Evolutionary conservation across 2,888 invertebrate species (phyloP).

Genomic region (Dinocampus coccinellae): DNA sequence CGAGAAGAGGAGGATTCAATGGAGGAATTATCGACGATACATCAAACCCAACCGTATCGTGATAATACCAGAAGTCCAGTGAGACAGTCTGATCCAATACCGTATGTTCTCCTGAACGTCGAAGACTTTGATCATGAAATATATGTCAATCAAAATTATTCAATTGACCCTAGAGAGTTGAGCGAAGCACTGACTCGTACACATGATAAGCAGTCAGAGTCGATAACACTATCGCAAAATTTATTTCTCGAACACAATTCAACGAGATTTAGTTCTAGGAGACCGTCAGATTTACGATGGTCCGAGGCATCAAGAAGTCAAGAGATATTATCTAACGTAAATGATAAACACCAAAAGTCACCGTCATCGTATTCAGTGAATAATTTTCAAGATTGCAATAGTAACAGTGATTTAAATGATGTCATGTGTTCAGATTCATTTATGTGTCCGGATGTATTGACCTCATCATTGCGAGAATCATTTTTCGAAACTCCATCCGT

Average conservation of each 20-base stretch:
- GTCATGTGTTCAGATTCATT: slow-evolving; percentile 61
- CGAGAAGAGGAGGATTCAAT: slow-evolving; percentile 49
- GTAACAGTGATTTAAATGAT: slow-evolving; percentile 63
- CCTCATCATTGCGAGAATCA: slow-evolving; percentile 62
- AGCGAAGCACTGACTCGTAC: slow-evolving; percentile 51
- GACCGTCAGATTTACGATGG: slow-evolving; percentile 65
- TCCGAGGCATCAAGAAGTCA: slow-evolving; percentile 66
- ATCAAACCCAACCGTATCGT: slow-evolving; percentile 9
- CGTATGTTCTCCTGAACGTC: slow-evolving; percentile 59
- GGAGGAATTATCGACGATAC: slow-evolving; percentile 7
- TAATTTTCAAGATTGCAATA: slow-evolving; percentile 60
- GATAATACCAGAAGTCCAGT: slow-evolving; percentile 46
- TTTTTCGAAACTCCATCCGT: slow-evolving; percentile 62
- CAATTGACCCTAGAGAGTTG: slow-evolving; percentile 49
- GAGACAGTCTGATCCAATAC: slow-evolving; percentile 59
- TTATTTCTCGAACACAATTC: slow-evolving; percentile 62
- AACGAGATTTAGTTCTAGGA: slow-evolving; percentile 60
- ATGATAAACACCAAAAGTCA: slow-evolving; percentile 53
- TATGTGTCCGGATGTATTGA: slow-evolving; percentile 61
- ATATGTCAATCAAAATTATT: slow-evolving; percentile 6
- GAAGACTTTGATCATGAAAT: slow-evolving; percentile 53
- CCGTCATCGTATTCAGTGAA: slow-evolving; percentile 65
- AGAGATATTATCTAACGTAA: slow-evolving; percentile 58
- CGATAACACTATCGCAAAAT: slow-evolving; percentile 49
- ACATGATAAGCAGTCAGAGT: slow-evolving; percentile 44